A percentile compares a stretch with the other conserved stretches of the same genome.
These are phyloP conservation scores for Takifugu flavidus DNA, from an alignment of 2,113 vertebrate genomes.

Conservation along the genomic window DNA sequence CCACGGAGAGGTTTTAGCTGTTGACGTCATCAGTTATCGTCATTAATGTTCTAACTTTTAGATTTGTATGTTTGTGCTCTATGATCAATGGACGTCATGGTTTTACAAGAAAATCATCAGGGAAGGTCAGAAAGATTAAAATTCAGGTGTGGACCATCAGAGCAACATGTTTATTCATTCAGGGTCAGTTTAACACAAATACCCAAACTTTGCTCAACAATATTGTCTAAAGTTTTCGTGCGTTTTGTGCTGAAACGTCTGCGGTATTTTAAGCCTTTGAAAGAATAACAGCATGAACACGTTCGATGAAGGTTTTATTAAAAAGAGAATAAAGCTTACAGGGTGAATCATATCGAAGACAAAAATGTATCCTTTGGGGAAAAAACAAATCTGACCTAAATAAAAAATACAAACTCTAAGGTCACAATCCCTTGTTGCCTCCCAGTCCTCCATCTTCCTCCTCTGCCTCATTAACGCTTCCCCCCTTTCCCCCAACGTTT, in stretches of 20 bases:
- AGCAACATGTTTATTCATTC: too few species aligned
- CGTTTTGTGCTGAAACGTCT: not conserved
- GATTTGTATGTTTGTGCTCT: too few species aligned
- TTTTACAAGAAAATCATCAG: too few species aligned
- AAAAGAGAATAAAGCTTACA: slow-evolving; percentile 67
- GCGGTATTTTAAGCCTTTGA: not conserved
- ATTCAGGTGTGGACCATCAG: too few species aligned
- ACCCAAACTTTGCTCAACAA: too few species aligned
- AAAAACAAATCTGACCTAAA: slow-evolving; percentile 49
- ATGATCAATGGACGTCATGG: too few species aligned
- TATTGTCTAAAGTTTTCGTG: not conserved
- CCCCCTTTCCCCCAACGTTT: slow-evolving; percentile 86
- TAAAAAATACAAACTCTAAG: slow-evolving; percentile 58
- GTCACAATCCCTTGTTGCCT: slow-evolving; percentile 49
- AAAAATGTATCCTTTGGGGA: slow-evolving; percentile 34
- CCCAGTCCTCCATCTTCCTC: slow-evolving; percentile 45
- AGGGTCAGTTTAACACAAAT: too few species aligned
- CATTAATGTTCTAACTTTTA: too few species aligned
- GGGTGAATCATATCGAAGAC: slow-evolving; percentile 19
- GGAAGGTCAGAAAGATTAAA: too few species aligned
- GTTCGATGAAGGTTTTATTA: slow-evolving; percentile 63
- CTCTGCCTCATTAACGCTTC: slow-evolving; percentile 39
- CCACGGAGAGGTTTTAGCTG: too few species aligned
- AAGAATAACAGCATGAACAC: slow-evolving; percentile 14
- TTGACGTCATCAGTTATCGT: too few species aligned